Base-by-base conservation (phyloP, 2,797 vertebrate genomes). In the Tiaroga cobitis region DNA sequence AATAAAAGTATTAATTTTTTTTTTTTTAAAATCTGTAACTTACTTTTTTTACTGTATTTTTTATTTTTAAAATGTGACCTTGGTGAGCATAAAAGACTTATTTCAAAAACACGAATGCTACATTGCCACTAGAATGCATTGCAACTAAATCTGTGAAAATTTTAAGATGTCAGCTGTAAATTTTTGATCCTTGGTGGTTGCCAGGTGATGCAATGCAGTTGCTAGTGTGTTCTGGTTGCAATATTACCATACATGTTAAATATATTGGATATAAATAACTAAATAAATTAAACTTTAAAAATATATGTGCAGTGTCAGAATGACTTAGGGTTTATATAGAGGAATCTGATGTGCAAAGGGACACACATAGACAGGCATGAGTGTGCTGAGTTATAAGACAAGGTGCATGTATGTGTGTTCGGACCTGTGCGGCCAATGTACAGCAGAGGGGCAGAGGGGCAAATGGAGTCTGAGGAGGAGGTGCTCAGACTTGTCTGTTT, bases 401-500 rank as follows among this genome's bases (percentile, higher is more conserved):
- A 43, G 43, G 41, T 67, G 32, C 49, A 54, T 0, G 11, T 67
- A 7, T 63, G 68, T 80, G 61, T 74, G 85, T 70, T 70, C 84
- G 46, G 89, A 99, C 98, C 97, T 61, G 97, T 98, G 18, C 97
- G 96, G 82, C 98, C 98, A 0, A 99, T 99, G 94, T 98, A 99
- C 29, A 99, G 96, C 78, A 96, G 92, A 5, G 97, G 97, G 6
- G 95, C 92, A 0, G 97, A 97, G 0, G 96, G 96, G 63, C 95
- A 97, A 86, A 97, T 95, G 59, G 95, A 96, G 1, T 97, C 96
- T 2, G 96, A 97, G 19, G 95, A 92, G 5, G 96, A 95, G 2
- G 98, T 97, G 1, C 96, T 97, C 49, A 99, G 93, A 0, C 96
- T 97, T 43, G 95, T 97, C 94, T 98, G 98, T 70, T 97, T 99